A percentile compares a stretch with the other conserved stretches of the same genome.
phyloP scores from a whole-genome alignment of 2,888 invertebrate species.

The Machimus rusticus region DNA sequence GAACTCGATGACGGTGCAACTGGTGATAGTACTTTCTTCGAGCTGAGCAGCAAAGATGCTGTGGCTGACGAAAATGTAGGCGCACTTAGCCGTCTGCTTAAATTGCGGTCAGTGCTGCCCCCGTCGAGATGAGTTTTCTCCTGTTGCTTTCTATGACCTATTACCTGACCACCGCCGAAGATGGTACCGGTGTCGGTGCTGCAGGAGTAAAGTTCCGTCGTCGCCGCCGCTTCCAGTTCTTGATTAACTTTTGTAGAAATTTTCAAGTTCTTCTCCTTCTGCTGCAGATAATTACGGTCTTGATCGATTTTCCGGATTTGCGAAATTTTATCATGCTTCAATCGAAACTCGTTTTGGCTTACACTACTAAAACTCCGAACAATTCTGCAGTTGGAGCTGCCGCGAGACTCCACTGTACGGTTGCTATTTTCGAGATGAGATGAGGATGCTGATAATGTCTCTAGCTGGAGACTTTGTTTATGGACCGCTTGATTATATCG shows the following conservation, averaged over 20 bases:
- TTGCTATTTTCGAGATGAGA: not conserved
- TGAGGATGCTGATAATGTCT: conserved; percentile 6
- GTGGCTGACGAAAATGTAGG: conserved; percentile 13
- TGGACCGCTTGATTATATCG: conserved; percentile 7
- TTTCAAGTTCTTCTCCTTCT: not conserved
- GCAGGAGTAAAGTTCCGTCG: not conserved
- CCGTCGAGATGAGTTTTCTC: not conserved
- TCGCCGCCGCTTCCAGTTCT: not conserved
- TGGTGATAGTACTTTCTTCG: conserved; percentile 28
- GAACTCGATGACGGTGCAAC: not conserved
- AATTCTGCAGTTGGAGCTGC: not conserved
- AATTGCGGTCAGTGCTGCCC: not conserved
- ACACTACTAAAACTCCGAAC: conserved; percentile 32
- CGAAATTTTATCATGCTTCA: conserved; percentile 5
- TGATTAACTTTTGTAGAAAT: not conserved
- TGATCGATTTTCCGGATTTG: conserved; percentile 17
- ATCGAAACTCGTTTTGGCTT: conserved; percentile 26
- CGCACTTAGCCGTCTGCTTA: conserved; percentile 14
- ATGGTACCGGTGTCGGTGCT: not conserved
- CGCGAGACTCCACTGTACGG: not conserved
- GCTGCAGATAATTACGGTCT: not conserved
- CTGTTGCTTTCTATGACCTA: conserved; percentile 17
- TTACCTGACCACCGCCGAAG: not conserved
- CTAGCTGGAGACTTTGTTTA: not conserved
- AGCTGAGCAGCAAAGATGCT: not conserved